Base-by-base conservation (phyloP, 2,797 vertebrate species). In the Hoplostethus mediterraneus region DNA sequence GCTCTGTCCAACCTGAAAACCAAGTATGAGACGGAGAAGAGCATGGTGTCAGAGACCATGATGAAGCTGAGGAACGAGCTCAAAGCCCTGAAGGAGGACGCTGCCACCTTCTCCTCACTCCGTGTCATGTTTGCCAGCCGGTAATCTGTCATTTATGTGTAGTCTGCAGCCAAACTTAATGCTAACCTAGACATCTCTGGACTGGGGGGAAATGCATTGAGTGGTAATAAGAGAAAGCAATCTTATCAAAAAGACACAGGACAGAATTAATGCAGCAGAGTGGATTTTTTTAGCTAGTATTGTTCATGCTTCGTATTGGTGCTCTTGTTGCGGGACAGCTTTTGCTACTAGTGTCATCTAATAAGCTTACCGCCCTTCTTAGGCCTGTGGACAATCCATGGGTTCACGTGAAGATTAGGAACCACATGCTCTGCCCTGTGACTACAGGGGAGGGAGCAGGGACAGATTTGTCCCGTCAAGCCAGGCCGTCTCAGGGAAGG, bases 61-160 rank as follows among this genome's bases (percentile, higher is more conserved):
- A 84, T 93, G 89, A 97, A 96, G 78, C 91, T 97, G 68, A 87
- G 96, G 54, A 96, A 96, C 1, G 96, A 97, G 86, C 93, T 97
- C 8, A 97, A 96, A 79, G 94, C 93, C 33, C 83, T 97, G 77
- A 97, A 96, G 85, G 96, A 97, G 80, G 96, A 97, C 2, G 95
- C 96, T 0, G 95, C 96, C 63, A 97, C 95, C 5, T 97, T 97
- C 86, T 96, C 96, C 7, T 96, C 96, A 0, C 92, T 96, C 13
- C 79, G 96, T 21, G 95, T 96, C 80, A 95, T 96, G 94, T 97
- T 97, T 69, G 95, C 96, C 40, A 96, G 94, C 87, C 95, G 96
- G 96, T 97, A 90, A 89, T 85, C 59, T 30, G 44, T 66, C 8
- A 16, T 61, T 55, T 55, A 48, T 8, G 6, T 53, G 6, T 38